A percentile compares a stretch with the other conserved stretches of the same genome.
Conservation (phyloP, 2,888 invertebrate species). For the Eilema depressum region DNA sequence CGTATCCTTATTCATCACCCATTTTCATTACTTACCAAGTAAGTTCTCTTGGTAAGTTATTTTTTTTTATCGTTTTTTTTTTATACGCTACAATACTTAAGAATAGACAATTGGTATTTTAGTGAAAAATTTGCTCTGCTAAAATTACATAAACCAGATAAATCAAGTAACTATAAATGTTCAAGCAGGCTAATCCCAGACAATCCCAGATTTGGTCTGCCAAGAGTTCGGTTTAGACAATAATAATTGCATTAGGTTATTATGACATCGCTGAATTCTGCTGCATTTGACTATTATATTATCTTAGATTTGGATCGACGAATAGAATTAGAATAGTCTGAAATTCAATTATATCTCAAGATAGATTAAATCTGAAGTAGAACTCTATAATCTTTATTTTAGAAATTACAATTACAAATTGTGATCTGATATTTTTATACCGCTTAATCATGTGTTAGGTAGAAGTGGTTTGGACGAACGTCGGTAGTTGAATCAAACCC, state of each 20-base stretch:
- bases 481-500: too few species aligned
- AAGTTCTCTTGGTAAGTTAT: too few species aligned
- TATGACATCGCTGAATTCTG: conserved; percentile 6
- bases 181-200: not conserved
- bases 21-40: too few species aligned
- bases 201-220: not conserved
- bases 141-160: not conserved
- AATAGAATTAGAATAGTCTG: conserved; percentile 4
- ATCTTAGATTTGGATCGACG: conserved; percentile 8
- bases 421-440: too few species aligned
- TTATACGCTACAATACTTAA: too few species aligned
- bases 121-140: not conserved
- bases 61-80: too few species aligned
- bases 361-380: too few species aligned
- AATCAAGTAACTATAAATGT: not conserved
- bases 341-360: conserved; percentile 1
- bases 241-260: conserved; percentile 13
- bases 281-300: conserved; percentile 1
- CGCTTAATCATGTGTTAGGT: too few species aligned
- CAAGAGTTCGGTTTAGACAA: conserved; percentile 7
- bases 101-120: not conserved
- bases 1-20: too few species aligned
- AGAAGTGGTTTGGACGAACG: too few species aligned
- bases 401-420: too few species aligned
- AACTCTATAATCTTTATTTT: too few species aligned